A percentile compares a stretch with the other conserved stretches of the same genome.
Evolutionary conservation across 1,140 invertebrate genomes (phyloP).

Genomic region (Achroia grisella): DNA sequence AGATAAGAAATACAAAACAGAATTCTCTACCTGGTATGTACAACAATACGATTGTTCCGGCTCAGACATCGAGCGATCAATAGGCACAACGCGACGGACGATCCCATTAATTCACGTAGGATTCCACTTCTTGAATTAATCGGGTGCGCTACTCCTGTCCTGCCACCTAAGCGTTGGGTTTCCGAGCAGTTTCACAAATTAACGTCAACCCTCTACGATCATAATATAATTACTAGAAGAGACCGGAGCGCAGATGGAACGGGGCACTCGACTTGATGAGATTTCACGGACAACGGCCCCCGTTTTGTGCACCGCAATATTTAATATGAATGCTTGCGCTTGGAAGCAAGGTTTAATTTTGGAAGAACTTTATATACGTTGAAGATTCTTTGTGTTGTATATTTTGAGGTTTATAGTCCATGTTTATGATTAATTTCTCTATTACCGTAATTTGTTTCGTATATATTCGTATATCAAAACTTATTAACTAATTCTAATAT

Average conservation of each 20-base stretch:
- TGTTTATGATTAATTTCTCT: too few relatives aligned
- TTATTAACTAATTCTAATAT: too few relatives aligned
- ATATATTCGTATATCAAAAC: too few relatives aligned
- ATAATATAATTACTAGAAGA: conserved; percentile 39
- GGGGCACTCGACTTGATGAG: conserved; percentile 10
- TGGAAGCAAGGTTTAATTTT: too few relatives aligned
- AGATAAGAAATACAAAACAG: too few relatives aligned
- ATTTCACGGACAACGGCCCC: conserved; percentile 1
- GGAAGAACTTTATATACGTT: too few relatives aligned
- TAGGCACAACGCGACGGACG: conserved; percentile 33
- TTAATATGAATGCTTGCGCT: neutral
- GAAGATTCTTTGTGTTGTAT: too few relatives aligned
- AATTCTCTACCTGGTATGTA: neutral
- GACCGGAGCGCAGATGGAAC: conserved; percentile 5
- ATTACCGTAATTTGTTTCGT: too few relatives aligned
- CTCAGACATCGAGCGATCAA: conserved; percentile 28
- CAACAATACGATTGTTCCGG: neutral
- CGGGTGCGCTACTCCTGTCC: conserved; percentile 29
- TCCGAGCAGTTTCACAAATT: conserved; percentile 61
- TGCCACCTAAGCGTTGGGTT: conserved; percentile 48
- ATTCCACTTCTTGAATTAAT: conserved; percentile 62
- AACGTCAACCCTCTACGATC: conserved; percentile 39
- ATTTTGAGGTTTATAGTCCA: too few relatives aligned
- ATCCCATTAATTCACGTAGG: conserved; percentile 45
- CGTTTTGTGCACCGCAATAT: conserved; percentile 1